Evolutionary conservation across 2,888 invertebrate species (phyloP).

Genomic region (Pyrocoelia pectoralis): DNA sequence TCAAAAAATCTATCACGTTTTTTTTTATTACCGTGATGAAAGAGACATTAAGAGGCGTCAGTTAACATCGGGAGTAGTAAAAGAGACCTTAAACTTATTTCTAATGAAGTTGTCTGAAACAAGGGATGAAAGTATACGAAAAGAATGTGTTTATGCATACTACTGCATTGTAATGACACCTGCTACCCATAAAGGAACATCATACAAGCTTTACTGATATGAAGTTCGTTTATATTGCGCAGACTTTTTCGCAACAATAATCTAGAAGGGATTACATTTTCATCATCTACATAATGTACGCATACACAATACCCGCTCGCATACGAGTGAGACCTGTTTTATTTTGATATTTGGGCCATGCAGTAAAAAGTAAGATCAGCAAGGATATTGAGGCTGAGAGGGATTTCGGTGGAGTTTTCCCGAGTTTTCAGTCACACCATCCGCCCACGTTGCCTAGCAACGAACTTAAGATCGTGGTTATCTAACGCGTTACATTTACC

Average conservation of each 20-base stretch:
- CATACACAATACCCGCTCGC: constrained; percentile 44
- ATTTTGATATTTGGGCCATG: constrained; percentile 54
- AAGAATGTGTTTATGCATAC: constrained; percentile 46
- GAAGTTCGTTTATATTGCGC: constrained; percentile 46
- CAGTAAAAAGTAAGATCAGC: constrained; percentile 53
- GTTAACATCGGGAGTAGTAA: constrained; percentile 15
- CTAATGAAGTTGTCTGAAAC: constrained; percentile 31
- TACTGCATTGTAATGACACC: constrained; percentile 49
- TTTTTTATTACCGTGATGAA: constrained; percentile 3
- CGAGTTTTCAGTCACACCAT: constrained; percentile 46
- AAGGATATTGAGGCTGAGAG: constrained; percentile 52
- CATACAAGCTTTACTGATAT: constrained; percentile 49
- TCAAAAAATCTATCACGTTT: neutral
- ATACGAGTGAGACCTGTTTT: constrained; percentile 47
- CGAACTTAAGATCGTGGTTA: constrained; percentile 50
- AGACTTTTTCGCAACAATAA: constrained; percentile 50
- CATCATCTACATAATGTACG: constrained; percentile 55
- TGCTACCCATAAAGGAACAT: constrained; percentile 49
- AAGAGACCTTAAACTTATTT: constrained; percentile 35
- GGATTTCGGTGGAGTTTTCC: constrained; percentile 48
- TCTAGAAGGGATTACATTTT: constrained; percentile 55
- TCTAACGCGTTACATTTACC: constrained; percentile 52
- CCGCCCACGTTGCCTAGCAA: constrained; percentile 51
- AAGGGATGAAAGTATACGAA: constrained; percentile 38
- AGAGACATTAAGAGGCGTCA: neutral